Percentiles rank a stretch among this genome's conserved stretches.
phyloP scores from a whole-genome alignment of 92 coral and sea anemone species.

The Siderastrea radians region DNA sequence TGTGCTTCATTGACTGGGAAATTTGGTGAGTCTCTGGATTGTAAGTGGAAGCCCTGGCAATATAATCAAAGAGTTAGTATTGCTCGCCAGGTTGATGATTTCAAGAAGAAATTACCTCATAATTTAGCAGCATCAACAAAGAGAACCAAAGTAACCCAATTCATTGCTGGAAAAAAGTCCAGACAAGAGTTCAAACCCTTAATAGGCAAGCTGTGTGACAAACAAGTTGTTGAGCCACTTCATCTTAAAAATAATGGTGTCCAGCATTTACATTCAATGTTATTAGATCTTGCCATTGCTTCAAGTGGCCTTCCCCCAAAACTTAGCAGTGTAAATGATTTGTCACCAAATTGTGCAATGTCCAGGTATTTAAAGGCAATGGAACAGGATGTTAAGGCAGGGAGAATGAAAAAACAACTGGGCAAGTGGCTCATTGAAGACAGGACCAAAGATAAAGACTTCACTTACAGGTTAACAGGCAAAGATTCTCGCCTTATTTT shows the following conservation, averaged over 20 bases:
- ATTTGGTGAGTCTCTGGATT: slow-evolving; percentile 46
- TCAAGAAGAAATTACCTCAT: slow-evolving; percentile 9
- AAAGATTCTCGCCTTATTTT: slow-evolving; percentile 68
- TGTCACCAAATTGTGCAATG: slow-evolving; percentile 37
- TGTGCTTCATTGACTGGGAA: slow-evolving; percentile 17
- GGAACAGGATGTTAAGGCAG: slow-evolving; percentile 67
- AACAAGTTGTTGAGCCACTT: slow-evolving; percentile 44
- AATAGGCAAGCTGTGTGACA: slow-evolving; percentile 64
- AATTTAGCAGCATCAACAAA: slow-evolving; percentile 19
- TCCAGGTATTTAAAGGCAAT: slow-evolving; percentile 56
- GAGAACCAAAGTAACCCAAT: slow-evolving; percentile 34
- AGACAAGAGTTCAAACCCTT: slow-evolving; percentile 67
- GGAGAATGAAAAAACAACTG: slow-evolving; percentile 64
- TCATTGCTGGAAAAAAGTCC: slow-evolving; percentile 55
- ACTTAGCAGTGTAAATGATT: slow-evolving; percentile 17
- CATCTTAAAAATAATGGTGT: slow-evolving; percentile 65
- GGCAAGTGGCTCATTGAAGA: slow-evolving; percentile 74
- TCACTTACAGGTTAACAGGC: slow-evolving; percentile 61
- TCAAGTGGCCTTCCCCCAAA: slow-evolving; percentile 24
- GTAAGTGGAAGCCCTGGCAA: slow-evolving; percentile 67
- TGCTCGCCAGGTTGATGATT: slow-evolving; percentile 4
- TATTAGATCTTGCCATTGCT: slow-evolving; percentile 40
- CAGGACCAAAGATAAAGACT: slow-evolving; percentile 67
- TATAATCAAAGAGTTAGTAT: neutral
- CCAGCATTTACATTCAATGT: slow-evolving; percentile 23